phyloP scores from a whole-genome alignment of 1,140 invertebrate genomes.

The Berghia stephanieae region DNA sequence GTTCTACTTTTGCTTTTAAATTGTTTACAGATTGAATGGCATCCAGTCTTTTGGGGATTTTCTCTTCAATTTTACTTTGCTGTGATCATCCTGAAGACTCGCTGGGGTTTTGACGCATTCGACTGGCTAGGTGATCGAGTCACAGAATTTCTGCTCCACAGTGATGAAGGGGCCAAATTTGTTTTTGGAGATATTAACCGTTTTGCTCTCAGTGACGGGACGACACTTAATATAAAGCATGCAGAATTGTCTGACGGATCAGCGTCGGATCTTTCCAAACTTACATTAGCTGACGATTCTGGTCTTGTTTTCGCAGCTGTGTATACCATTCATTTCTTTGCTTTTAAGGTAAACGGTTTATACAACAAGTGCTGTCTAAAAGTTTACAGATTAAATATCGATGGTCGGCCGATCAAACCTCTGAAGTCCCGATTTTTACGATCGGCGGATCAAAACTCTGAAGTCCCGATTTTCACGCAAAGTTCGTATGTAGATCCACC shows the following conservation, averaged over 20 bases:
- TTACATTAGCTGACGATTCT: conserved; percentile 71
- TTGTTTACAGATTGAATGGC: conserved; percentile 61
- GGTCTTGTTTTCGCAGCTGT: conserved; percentile 84
- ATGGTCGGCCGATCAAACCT: not conserved
- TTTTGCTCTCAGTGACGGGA: too few species aligned
- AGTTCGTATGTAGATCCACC: too few species aligned
- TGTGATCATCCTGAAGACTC: conserved; percentile 85
- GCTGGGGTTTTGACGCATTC: conserved; percentile 79
- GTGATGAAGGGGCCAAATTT: conserved; percentile 81
- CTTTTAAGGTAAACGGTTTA: conserved; percentile 48
- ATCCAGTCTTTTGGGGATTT: conserved; percentile 74
- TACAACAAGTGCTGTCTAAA: not conserved
- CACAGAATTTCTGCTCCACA: conserved; percentile 81
- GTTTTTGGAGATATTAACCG: conserved; percentile 84
- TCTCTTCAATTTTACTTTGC: conserved; percentile 88
- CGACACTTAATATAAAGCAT: too few species aligned
- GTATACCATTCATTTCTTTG: conserved; percentile 55
- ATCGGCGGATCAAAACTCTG: not conserved
- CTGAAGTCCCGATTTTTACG: not conserved
- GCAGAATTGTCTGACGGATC: too few species aligned
- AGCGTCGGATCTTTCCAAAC: too few species aligned
- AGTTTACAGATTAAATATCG: not conserved
- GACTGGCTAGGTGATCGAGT: conserved; percentile 79
- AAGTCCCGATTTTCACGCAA: too few species aligned
- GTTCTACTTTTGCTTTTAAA: not conserved